phyloP scores from a whole-genome alignment of 2,113 vertebrate species.

The Spea bombifrons region DNA sequence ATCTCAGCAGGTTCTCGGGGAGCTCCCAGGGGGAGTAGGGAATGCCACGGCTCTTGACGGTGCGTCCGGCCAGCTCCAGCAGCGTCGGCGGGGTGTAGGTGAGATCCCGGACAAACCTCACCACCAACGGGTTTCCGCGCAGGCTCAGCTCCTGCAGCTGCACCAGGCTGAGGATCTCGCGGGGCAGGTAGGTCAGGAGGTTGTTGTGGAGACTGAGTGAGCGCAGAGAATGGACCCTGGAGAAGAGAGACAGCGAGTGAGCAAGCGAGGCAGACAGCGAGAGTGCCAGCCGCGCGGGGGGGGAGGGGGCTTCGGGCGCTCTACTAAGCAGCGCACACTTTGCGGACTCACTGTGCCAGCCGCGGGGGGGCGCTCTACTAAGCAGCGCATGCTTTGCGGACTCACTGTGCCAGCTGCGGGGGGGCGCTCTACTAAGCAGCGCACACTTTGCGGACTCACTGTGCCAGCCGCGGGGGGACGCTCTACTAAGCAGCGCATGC shows the following conservation, averaged over 20 bases:
- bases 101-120: conserved; percentile 74
- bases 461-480: too few relatives aligned
- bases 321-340: background rate
- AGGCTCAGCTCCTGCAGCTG: conserved; percentile 93
- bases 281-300: background rate
- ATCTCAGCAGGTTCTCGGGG: conserved; percentile 78
- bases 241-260: conserved; percentile 17
- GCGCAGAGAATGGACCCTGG: conserved; percentile 86
- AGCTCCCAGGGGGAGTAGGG: conserved; percentile 75
- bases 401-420: too few relatives aligned
- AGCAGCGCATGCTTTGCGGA: too few relatives aligned
- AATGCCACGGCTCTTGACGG: conserved; percentile 66
- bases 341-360: conserved; percentile 83
- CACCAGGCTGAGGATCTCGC: conserved; percentile 90
- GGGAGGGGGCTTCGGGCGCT: background rate
- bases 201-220: conserved; percentile 98
- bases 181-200: conserved; percentile 90
- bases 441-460: too few relatives aligned
- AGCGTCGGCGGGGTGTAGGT: conserved; percentile 71
- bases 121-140: conserved; percentile 92
- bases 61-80: conserved; percentile 71
- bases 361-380: conserved; percentile 64
- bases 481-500: too few relatives aligned
- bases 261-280: background rate
- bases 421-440: too few relatives aligned